These are phyloP conservation scores for Sigmodon hispidus DNA, from an alignment of 2,113 vertebrate species.

Conservation along the genomic window DNA sequence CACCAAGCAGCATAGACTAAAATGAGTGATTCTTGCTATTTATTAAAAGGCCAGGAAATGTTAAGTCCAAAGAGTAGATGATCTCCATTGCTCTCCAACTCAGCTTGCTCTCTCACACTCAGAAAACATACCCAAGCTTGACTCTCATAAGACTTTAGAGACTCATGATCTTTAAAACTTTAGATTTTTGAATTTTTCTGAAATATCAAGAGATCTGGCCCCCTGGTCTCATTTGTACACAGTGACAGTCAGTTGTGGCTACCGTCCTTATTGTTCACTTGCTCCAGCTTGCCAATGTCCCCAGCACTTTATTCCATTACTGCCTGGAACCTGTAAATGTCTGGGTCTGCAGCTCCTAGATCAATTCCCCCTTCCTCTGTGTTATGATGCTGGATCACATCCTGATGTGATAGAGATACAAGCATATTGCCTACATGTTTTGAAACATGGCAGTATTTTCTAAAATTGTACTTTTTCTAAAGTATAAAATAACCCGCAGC, in stretches of 20 bases:
- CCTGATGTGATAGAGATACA: constrained; percentile 21
- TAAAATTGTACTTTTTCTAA: background rate
- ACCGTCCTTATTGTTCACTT: background rate
- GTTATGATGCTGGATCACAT: background rate
- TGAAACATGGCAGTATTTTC: background rate
- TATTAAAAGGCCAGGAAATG: background rate
- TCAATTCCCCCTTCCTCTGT: background rate
- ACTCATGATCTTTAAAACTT: constrained; percentile 4
- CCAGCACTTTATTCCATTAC: rapidly evolving
- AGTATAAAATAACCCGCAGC: constrained; percentile 3
- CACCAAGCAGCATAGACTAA: background rate
- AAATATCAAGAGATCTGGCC: constrained; percentile 15
- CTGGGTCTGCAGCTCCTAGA: background rate
- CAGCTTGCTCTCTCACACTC: background rate
- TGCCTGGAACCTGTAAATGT: background rate
- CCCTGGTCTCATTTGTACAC: background rate
- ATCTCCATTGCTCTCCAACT: background rate
- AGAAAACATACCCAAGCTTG: background rate
- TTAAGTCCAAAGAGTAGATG: background rate
- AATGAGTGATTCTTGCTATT: background rate
- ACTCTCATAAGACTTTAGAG: background rate
- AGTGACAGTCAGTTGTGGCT: background rate
- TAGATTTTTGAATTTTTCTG: constrained; percentile 3
- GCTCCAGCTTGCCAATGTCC: background rate
- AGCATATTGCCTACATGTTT: background rate